These are phyloP conservation scores for Leptoteleia sp. DNA, from an alignment of 1,140 invertebrate species.

Conservation along the genomic window DNA sequence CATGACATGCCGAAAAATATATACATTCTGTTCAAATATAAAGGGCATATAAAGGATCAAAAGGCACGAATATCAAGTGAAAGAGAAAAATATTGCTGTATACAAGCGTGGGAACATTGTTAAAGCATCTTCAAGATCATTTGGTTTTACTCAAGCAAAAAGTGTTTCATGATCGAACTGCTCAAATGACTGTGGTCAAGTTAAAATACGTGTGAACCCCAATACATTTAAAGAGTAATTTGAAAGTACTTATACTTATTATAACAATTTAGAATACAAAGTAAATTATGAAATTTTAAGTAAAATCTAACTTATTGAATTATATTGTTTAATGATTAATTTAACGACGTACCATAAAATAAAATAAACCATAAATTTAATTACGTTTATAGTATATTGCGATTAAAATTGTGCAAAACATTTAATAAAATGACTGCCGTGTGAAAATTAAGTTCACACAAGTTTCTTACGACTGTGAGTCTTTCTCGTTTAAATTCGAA, in stretches of 20 bases:
- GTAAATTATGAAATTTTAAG: constrained; percentile 5
- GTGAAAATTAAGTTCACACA: constrained; percentile 17
- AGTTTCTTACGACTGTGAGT: constrained; percentile 14
- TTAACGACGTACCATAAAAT: no score
- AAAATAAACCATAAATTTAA: no score
- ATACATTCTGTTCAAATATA: no score
- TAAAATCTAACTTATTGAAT: no score
- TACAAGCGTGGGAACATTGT: constrained; percentile 38
- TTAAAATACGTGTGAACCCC: neutral
- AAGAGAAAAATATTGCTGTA: constrained; percentile 17
- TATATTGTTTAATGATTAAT: no score
- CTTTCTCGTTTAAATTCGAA: constrained; percentile 20
- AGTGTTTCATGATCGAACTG: constrained; percentile 14
- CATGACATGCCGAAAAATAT: no score
- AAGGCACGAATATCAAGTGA: constrained; percentile 14
- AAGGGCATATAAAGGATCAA: neutral
- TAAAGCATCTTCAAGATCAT: constrained; percentile 25
- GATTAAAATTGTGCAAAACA: constrained; percentile 12
- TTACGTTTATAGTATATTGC: constrained; percentile 1
- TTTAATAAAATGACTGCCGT: constrained; percentile 1
- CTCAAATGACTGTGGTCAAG: constrained; percentile 18
- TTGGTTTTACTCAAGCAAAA: constrained; percentile 24
- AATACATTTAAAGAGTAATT: no score
- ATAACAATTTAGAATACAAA: neutral
- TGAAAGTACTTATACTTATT: neutral